Conservation (phyloP, 2,888 invertebrate genomes). For the Corythucha ciliata region DNA sequence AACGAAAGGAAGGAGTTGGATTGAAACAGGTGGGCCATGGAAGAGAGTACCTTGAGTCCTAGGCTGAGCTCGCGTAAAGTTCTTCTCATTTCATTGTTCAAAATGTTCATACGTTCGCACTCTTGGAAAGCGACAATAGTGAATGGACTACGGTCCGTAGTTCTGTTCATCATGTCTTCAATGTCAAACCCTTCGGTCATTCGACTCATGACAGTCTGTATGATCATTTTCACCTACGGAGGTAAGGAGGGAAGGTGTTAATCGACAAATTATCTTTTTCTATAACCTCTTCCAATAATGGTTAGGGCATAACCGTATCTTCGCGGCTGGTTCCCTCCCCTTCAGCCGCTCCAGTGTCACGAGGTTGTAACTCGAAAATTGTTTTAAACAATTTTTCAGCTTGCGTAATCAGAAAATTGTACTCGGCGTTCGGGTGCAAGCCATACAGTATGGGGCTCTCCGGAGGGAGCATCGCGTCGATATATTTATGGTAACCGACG, state of each 20-base stretch:
- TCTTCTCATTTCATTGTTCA: conserved; percentile 70
- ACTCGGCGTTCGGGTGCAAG: conserved; percentile 89
- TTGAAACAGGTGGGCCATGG: neutral
- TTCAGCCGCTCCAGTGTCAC: conserved; percentile 62
- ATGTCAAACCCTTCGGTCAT: conserved; percentile 83
- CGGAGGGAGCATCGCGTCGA: conserved; percentile 74
- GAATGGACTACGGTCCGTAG: conserved; percentile 82
- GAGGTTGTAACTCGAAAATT: conserved; percentile 82
- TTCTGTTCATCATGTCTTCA: conserved; percentile 70
- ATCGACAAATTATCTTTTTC: neutral
- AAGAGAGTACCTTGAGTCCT: conserved; percentile 63
- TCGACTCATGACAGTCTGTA: conserved; percentile 83
- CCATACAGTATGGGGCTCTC: conserved; percentile 88
- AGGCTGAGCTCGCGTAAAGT: conserved; percentile 77
- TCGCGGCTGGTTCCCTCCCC: conserved; percentile 66
- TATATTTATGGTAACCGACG: conserved; percentile 72
- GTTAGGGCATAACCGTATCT: conserved; percentile 53
- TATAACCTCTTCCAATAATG: neutral
- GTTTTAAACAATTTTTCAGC: conserved; percentile 75
- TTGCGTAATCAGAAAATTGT: conserved; percentile 79
- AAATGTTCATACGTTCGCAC: conserved; percentile 86
- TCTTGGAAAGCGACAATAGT: conserved; percentile 89
- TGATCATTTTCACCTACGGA: conserved; percentile 55
- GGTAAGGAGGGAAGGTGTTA: neutral
- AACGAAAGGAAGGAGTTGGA: neutral